A percentile compares a stretch with the other conserved stretches of the same genome.
These are phyloP conservation scores for Sarcophilus harrisii DNA, from an alignment of 2,797 vertebrate genomes.

Conservation along the genomic window DNA sequence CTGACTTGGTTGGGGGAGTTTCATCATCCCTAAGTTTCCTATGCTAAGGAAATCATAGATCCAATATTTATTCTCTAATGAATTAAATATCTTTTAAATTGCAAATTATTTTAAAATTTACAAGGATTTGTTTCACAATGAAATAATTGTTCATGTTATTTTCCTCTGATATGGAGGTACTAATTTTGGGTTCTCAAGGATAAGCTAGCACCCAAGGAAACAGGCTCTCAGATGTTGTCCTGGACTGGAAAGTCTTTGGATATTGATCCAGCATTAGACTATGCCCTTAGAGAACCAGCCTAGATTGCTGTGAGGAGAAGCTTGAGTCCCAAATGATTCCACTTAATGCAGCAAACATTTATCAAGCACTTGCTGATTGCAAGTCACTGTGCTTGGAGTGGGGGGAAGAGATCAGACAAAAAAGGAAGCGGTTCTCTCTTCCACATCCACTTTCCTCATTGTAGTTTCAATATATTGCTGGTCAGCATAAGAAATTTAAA, in stretches of 20 bases:
- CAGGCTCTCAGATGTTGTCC: background rate
- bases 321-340: background rate
- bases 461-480: background rate
- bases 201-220: background rate
- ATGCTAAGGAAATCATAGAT: background rate
- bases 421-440: background rate
- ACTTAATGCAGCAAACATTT: background rate
- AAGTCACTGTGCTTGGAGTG: background rate
- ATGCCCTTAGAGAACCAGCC: background rate
- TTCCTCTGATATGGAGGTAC: background rate
- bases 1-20: background rate
- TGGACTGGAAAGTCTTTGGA: background rate
- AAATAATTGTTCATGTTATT: background rate
- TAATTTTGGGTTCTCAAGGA: background rate
- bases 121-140: background rate
- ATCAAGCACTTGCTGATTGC: background rate
- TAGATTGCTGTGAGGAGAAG: background rate
- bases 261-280: background rate
- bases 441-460: background rate
- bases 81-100: background rate
- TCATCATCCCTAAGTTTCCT: background rate
- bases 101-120: background rate
- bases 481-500: background rate
- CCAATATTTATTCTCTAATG: background rate
- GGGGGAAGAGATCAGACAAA: background rate